Evolutionary conservation across 1,140 invertebrate species (phyloP).

Genomic region (Parasteatoda tepidariorum): DNA sequence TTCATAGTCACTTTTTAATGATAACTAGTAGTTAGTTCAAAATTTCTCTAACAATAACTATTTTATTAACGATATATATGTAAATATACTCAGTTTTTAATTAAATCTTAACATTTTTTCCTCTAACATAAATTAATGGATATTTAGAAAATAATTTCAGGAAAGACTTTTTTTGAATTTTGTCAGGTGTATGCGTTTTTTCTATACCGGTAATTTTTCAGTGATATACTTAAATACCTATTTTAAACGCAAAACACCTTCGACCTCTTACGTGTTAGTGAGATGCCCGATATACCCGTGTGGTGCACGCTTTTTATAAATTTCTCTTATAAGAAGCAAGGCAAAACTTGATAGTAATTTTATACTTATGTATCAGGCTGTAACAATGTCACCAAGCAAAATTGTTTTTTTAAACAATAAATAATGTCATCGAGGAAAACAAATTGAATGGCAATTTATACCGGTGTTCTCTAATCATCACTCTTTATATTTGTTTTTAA

Average conservation of each 20-base stretch:
- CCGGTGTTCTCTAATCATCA: too few species aligned
- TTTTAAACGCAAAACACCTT: slow-evolving; percentile 38
- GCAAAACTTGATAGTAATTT: background rate
- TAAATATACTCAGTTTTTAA: background rate
- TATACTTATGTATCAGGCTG: too few species aligned
- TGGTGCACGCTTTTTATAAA: background rate
- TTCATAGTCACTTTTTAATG: too few species aligned
- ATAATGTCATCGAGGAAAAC: too few species aligned
- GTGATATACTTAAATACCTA: slow-evolving; percentile 41
- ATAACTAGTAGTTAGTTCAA: background rate
- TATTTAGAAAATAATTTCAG: background rate
- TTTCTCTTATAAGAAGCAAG: background rate
- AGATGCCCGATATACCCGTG: background rate
- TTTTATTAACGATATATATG: background rate
- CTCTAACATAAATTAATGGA: background rate
- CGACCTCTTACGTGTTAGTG: slow-evolving; percentile 24
- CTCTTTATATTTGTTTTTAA: too few species aligned
- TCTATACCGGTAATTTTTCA: slow-evolving; percentile 17
- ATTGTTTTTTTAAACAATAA: too few species aligned
- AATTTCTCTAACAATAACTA: background rate
- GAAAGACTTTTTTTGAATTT: background rate
- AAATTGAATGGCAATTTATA: too few species aligned
- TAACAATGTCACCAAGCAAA: too few species aligned
- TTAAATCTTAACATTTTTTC: background rate
- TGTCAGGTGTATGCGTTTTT: slow-evolving; percentile 22